Conservation (phyloP, 2,113 vertebrate genomes). For the Anguilla japonica region DNA sequence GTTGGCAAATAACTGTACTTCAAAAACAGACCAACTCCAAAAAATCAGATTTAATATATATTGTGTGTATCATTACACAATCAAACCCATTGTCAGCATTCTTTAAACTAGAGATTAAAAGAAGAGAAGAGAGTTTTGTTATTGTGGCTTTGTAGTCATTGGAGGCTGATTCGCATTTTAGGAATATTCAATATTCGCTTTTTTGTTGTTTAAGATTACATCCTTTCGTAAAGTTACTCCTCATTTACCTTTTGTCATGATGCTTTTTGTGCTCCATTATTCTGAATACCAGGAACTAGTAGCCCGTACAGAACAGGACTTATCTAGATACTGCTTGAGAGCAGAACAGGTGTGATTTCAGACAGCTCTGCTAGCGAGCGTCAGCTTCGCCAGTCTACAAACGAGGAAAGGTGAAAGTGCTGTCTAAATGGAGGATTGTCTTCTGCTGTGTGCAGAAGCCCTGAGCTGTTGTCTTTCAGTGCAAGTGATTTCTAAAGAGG, state of each 20-base stretch:
- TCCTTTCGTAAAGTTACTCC: too few relatives aligned
- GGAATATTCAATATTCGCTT: neutral
- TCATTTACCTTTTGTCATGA: neutral
- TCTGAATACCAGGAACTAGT: neutral
- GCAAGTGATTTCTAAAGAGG: conserved; percentile 47
- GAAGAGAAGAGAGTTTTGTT: too few relatives aligned
- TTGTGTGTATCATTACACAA: too few relatives aligned
- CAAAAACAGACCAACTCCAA: too few relatives aligned
- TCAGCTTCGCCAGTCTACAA: conserved; percentile 14
- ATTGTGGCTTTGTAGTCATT: neutral
- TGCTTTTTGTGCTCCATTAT: neutral
- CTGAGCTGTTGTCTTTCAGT: conserved; percentile 51
- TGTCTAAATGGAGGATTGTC: conserved; percentile 40
- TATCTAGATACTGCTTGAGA: neutral
- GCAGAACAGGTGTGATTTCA: conserved; percentile 3
- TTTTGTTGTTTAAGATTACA: neutral
- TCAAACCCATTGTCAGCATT: too few relatives aligned
- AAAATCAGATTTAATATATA: too few relatives aligned
- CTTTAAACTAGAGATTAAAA: too few relatives aligned
- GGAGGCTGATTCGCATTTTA: neutral
- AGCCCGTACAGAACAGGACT: neutral
- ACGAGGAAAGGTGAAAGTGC: conserved; percentile 37
- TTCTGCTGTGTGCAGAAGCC: conserved; percentile 45
- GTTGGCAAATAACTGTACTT: neutral
- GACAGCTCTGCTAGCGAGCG: neutral